phyloP scores from a whole-genome alignment of 2,113 vertebrate species.

The Pyxicephalus adspersus region DNA sequence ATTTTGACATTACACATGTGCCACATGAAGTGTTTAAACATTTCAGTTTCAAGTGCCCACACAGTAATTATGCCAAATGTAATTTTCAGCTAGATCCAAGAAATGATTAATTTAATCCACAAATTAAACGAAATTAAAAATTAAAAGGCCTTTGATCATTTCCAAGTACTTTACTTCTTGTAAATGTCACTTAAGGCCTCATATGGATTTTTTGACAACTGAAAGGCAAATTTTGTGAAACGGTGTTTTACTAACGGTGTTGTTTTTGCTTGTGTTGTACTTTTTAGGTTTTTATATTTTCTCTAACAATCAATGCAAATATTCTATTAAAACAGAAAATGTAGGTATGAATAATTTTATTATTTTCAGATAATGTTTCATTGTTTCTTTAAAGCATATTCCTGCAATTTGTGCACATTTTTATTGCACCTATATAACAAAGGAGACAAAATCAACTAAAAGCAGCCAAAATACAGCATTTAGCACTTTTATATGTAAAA shows the following conservation, averaged over 20 bases:
- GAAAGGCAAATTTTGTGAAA: too few species aligned
- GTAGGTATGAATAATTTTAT: too few species aligned
- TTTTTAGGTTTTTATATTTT: too few species aligned
- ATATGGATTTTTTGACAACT: background rate
- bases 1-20: constrained; percentile 1
- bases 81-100: background rate
- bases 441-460: background rate
- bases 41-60: background rate
- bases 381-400: too few species aligned
- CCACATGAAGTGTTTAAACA: background rate
- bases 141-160: background rate
- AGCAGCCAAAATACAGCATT: background rate
- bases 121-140: constrained; percentile 2
- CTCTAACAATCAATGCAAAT: too few species aligned
- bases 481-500: too few species aligned
- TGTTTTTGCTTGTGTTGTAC: too few species aligned
- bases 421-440: background rate
- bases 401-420: too few species aligned
- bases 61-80: constrained; percentile 6
- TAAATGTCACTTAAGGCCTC: too few species aligned
- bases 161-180: background rate
- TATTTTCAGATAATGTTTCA: background rate
- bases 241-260: too few species aligned
- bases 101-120: background rate
- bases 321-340: too few species aligned